phyloP scores from a whole-genome alignment of 2,888 invertebrate species.

The Amaurobius ferox region DNA sequence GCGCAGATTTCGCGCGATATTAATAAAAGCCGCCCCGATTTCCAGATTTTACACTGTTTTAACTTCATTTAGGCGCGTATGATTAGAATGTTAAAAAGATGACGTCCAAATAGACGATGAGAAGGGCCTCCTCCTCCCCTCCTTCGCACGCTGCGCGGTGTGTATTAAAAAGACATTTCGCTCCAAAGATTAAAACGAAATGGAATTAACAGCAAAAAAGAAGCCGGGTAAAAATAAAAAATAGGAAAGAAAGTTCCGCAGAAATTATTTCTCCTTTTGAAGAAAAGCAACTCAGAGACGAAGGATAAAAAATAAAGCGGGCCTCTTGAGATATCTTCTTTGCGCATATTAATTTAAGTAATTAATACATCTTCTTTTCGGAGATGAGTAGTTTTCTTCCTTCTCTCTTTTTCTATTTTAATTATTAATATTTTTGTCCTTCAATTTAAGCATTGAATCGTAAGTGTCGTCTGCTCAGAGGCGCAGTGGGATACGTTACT shows the following conservation, averaged over 20 bases:
- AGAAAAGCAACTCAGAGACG: slow-evolving; percentile 8
- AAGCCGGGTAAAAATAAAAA: slow-evolving; percentile 18
- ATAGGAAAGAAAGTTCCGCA: slow-evolving; percentile 34
- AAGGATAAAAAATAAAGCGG: slow-evolving; percentile 23
- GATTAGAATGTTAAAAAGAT: slow-evolving; percentile 28
- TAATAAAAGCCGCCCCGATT: slow-evolving; percentile 3
- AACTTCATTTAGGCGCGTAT: slow-evolving; percentile 28
- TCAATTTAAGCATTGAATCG: slow-evolving; percentile 45
- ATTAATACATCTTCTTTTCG: slow-evolving; percentile 71
- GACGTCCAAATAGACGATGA: slow-evolving; percentile 15
- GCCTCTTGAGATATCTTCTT: slow-evolving; percentile 51
- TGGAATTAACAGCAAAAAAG: slow-evolving; percentile 64
- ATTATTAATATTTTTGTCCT: slow-evolving; percentile 66
- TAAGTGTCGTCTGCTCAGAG: slow-evolving; percentile 2
- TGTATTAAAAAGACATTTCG: slow-evolving; percentile 69
- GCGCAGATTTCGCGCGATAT: not conserved
- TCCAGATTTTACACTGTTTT: slow-evolving; percentile 10
- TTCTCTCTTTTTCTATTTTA: slow-evolving; percentile 40
- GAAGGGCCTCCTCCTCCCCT: slow-evolving; percentile 22
- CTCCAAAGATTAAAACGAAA: slow-evolving; percentile 68
- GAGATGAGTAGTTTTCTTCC: slow-evolving; percentile 42
- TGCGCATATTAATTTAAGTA: slow-evolving; percentile 72
- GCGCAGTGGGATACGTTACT: slow-evolving; percentile 18
- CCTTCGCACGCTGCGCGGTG: slow-evolving; percentile 13
- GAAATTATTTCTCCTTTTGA: slow-evolving; percentile 57